Evolutionary conservation across 2,888 invertebrate species (phyloP), one percentile per base, ranked within the genome.

Genomic region (Epistrophe eligans): DNA sequence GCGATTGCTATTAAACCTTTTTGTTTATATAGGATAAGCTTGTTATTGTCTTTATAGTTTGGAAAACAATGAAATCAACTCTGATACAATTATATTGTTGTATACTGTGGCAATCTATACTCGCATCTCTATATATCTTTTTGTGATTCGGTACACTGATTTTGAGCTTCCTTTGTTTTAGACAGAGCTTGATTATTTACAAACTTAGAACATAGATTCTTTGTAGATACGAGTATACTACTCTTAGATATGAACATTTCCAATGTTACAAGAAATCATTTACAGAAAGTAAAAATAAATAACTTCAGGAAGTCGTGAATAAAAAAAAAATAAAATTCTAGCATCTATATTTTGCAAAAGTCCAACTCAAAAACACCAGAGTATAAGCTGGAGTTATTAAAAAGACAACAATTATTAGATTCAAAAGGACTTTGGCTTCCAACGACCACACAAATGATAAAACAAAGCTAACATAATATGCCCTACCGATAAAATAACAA

Each of bases 371-470:
- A 7, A n/a, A 24, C 19, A 52, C 15, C 0, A 13, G 8, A 32
- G 60, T 40, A 13, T 19, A 40, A 60, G 2, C 15, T 43, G 15
- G 10, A 24, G 24, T 62, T 62, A 62, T 43, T 40, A 62, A 62
- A 62, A 60, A 43, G 62, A 62, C 24, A 43, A 62, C 24, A 62
- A 62, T 62, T 40, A 62, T 62, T 40, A 19, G 38, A 62, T 40
- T 40, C 60, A 40, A 62, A 40, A 19, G 40, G 60, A 15, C 40
- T 60, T 10, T 17, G 35, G 11, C 35, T 55, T 57, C n/a, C 17
- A 17, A 35, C n/a, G n/a, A 6, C 1, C 13, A 40, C 10, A 35
- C 24, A 24, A 38, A 57, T 57, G 57, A 58, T 11, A 24, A 24
- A 62, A 62, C 43, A 62, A 52, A 24, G 52, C 50, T 24, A 24